phyloP scores from a whole-genome alignment of 1,140 invertebrate genomes.

The Acyrthosiphon pisum region DNA sequence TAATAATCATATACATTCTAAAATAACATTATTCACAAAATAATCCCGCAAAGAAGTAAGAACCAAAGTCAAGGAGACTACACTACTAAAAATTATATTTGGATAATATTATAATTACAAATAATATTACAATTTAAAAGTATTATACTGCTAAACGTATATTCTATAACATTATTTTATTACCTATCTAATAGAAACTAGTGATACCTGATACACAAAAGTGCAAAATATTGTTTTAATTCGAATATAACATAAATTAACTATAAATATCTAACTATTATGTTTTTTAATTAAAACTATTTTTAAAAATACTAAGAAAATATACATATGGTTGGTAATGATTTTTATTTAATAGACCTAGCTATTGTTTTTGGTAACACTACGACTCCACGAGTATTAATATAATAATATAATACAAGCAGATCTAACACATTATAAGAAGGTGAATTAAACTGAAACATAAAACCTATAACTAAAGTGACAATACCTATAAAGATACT shows the following conservation, averaged over 20 bases:
- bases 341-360: conserved; percentile 19
- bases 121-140: neutral
- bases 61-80: neutral
- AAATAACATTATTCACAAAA: neutral
- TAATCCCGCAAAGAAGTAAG: neutral
- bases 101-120: neutral
- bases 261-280: neutral
- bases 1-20: neutral
- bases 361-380: neutral
- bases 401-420: neutral
- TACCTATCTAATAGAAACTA: neutral
- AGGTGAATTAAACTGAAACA: neutral
- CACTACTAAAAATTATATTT: neutral
- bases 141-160: neutral
- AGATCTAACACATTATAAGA: neutral
- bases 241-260: neutral
- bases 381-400: neutral
- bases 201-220: neutral
- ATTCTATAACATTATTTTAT: neutral
- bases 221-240: neutral
- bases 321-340: neutral
- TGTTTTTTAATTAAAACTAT: neutral
- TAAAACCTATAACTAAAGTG: neutral
- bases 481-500: neutral
- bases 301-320: neutral